A percentile compares a stretch with the other conserved stretches of the same genome.
Evolutionary conservation across 2,888 invertebrate species (phyloP).

Genomic region (Ophion costatus): DNA sequence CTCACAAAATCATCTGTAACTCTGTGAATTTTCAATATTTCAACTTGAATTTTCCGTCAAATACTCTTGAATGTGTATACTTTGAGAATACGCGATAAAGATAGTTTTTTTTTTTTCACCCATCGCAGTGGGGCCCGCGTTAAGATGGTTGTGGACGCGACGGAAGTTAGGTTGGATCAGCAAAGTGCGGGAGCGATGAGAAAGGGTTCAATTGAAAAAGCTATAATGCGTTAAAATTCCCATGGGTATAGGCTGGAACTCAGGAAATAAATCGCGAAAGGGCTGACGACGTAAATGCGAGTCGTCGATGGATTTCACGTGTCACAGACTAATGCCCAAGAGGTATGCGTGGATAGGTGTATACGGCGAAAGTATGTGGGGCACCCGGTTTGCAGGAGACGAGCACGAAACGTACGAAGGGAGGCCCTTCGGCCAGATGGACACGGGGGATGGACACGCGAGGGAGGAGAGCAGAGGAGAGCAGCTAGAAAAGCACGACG

Average conservation of each 20-base stretch:
- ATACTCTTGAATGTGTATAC: too few relatives aligned
- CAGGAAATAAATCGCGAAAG: too few relatives aligned
- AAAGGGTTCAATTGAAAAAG: neutral
- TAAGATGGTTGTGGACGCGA: neutral
- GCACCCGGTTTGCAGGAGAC: neutral
- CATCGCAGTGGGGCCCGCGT: too few relatives aligned
- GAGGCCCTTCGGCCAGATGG: constrained; percentile 52
- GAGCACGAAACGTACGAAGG: neutral
- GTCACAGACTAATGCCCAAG: neutral
- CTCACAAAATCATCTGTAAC: too few relatives aligned
- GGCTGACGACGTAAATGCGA: too few relatives aligned
- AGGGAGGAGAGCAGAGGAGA: neutral
- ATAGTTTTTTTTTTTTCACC: too few relatives aligned
- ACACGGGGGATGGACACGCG: neutral
- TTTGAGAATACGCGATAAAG: too few relatives aligned
- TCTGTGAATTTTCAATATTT: too few relatives aligned
- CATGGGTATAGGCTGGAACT: too few relatives aligned
- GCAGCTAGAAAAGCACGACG: constrained; percentile 40
- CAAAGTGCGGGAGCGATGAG: too few relatives aligned
- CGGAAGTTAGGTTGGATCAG: too few relatives aligned
- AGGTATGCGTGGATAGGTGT: neutral
- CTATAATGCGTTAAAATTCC: neutral
- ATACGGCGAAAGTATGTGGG: neutral
- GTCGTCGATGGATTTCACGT: neutral
- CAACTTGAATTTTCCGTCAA: too few relatives aligned